Conservation (phyloP, 2,888 invertebrate species). For the Lampropteryx suffumata region DNA sequence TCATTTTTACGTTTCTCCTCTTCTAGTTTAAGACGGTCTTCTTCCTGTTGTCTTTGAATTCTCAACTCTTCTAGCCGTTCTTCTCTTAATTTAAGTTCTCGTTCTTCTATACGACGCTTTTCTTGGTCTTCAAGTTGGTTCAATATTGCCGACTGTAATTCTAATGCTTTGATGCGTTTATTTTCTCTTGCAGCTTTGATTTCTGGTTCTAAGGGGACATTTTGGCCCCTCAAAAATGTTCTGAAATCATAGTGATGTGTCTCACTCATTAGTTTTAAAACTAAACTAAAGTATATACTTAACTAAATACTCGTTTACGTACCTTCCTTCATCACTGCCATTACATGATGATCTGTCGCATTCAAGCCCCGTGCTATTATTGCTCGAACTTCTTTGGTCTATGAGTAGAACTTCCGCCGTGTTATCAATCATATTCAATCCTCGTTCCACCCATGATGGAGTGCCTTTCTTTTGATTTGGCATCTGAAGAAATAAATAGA, state of each 20-base stretch:
- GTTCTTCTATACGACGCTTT: conserved; percentile 88
- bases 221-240: conserved; percentile 92
- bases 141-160: conserved; percentile 93
- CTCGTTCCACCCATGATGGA: conserved; percentile 82
- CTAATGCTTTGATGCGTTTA: conserved; percentile 91
- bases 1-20: conserved; percentile 86
- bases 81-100: conserved; percentile 87
- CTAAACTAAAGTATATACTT: no score
- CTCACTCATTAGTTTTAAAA: no score
- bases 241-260: conserved; percentile 47
- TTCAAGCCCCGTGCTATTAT: conserved; percentile 68
- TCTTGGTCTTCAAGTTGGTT: conserved; percentile 93
- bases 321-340: conserved; percentile 78
- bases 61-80: conserved; percentile 92
- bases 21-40: conserved; percentile 86
- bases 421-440: conserved; percentile 79
- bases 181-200: conserved; percentile 91
- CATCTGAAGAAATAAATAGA: conserved; percentile 54
- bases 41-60: conserved; percentile 88
- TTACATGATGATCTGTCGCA: conserved; percentile 74
- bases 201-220: conserved; percentile 90
- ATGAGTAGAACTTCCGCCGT: conserved; percentile 81
- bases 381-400: conserved; percentile 78
- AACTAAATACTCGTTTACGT: conserved; percentile 3
- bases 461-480: conserved; percentile 77